These are phyloP conservation scores for Myotis lucifugus DNA, from an alignment of 2,113 vertebrate genomes.

Conservation along the genomic window DNA sequence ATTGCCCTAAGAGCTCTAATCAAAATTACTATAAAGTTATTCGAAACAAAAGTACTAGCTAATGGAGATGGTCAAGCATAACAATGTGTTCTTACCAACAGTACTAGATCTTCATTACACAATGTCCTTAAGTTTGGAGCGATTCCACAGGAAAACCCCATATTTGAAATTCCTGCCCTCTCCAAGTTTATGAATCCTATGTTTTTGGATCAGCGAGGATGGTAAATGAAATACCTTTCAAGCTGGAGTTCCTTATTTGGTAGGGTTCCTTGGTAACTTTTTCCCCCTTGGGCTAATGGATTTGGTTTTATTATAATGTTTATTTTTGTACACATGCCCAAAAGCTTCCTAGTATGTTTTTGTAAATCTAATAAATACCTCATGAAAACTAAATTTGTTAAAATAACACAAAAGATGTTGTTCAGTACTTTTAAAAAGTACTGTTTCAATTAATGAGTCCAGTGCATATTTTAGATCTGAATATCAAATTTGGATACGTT, in stretches of 20 bases:
- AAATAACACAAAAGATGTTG: conserved; percentile 45
- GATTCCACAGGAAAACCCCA: neutral
- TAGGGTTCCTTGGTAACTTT: conserved; percentile 11
- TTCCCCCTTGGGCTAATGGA: conserved; percentile 1
- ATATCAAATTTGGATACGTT: neutral
- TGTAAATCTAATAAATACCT: conserved; percentile 59
- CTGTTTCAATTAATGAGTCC: neutral
- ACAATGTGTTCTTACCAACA: neutral
- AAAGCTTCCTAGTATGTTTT: conserved; percentile 34
- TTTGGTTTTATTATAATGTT: conserved; percentile 50
- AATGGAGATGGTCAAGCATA: neutral
- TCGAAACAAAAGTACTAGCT: neutral
- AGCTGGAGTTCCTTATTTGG: conserved; percentile 55
- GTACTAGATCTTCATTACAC: neutral
- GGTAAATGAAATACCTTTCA: conserved; percentile 48
- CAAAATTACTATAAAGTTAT: neutral
- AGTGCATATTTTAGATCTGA: conserved; percentile 12
- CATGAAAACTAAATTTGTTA: conserved; percentile 56
- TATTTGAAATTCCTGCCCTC: conserved; percentile 1
- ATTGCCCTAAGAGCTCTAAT: neutral
- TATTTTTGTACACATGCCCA: conserved; percentile 60
- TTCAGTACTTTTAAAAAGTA: neutral
- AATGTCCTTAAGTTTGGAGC: neutral
- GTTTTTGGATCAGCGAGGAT: conserved; percentile 22
- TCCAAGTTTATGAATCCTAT: neutral